Evolutionary conservation across 2,888 invertebrate species (phyloP), one percentile per base, ranked within the genome.

Genomic region (Sericinus montela): DNA sequence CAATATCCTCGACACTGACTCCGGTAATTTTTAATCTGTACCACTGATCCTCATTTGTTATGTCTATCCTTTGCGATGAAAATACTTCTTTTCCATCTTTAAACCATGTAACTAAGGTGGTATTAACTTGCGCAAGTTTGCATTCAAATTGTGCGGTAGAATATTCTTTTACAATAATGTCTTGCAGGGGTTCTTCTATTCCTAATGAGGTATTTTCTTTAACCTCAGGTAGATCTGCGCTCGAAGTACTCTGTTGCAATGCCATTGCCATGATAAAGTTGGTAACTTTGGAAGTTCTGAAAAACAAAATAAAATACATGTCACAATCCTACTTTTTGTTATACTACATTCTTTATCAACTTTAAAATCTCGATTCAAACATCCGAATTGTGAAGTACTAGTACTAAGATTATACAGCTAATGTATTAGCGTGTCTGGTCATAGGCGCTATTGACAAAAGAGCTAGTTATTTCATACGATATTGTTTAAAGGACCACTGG

Each of bases 101-200:
- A 43, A 57, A 59, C 69, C 69, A 70, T 13, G 44, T 52, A 36
- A 51, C 57, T 10, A 45, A 48, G n/a, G 57, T 42, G 36, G 1
- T 14, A 3, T 8, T 44, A 38, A 37, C 55, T 14, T 54, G 51
- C 14, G 45, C 47, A 19, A 63, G 36, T 55, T 60, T 61, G 37
- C 63, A 65, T 53, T 65, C 59, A 40, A 69, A 64, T 7, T 60
- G 38, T 9, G 56, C 58, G 10, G 45, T 52, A 5, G 53, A 54
- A 8, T 50, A 50, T 53, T 65, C 66, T 14, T 57, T 50, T 8
- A 52, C 36, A 11, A 63, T 56, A 11, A 60, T 42, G 46, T 67
- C 62, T 48, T 59, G 56, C 30, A 66, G 34, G 16, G 52, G 46
- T 48, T 63, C 59, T 35, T 59, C 55, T 32, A 69, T 52, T 34